Evolutionary conservation across 1,140 invertebrate species (phyloP), one percentile per base, ranked within the genome.

Genomic region (Rhynchophorus ferrugineus): DNA sequence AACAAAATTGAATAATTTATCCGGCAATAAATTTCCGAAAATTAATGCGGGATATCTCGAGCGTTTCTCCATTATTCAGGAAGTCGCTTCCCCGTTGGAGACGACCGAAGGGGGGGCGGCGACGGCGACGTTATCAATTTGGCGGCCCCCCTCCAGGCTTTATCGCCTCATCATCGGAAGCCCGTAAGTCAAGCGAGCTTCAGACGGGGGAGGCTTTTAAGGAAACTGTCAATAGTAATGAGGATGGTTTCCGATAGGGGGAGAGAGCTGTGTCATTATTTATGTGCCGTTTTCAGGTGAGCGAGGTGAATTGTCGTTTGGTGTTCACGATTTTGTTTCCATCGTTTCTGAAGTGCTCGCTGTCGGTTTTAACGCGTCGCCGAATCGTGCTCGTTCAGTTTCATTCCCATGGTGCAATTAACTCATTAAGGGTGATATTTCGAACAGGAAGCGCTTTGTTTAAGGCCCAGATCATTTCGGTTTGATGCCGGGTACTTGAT

Each of bases 81-180:
- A n/a, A n/a, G n/a, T n/a, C n/a, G n/a, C n/a, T n/a, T 49, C 37
- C 37, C 17, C 21, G 13, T 33, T 9, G 35, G 36, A 38, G 44
- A 47, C 38, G 44, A 47, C 33, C 29, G 44, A 13, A 42, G 7
- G 16, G 44, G 22, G 37, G 39, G 38, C 20, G 36, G 19, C 20
- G 47, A n/a, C n/a, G n/a, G n/a, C n/a, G n/a, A n/a, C n/a, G n/a
- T 49, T 49, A 49, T 49, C 47, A 49, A 49, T 49, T 49, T 49
- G 37, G 47, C 21, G 47, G 36, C 18, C 20, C 11, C 47, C n/a
- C n/a, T n/a, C n/a, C n/a, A n/a, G n/a, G 47, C 24, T 49, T 49
- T 49, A 49, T 49, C 38, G 47, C n/a, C n/a, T n/a, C 24, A 49
- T 49, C 47, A 33, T 41, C 47, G 47, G 21, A 39, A 29, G 33